A percentile compares a stretch with the other conserved stretches of the same genome.
phyloP scores from a whole-genome alignment of 2,888 invertebrate genomes.

The Leptarthrus brevirostris region DNA sequence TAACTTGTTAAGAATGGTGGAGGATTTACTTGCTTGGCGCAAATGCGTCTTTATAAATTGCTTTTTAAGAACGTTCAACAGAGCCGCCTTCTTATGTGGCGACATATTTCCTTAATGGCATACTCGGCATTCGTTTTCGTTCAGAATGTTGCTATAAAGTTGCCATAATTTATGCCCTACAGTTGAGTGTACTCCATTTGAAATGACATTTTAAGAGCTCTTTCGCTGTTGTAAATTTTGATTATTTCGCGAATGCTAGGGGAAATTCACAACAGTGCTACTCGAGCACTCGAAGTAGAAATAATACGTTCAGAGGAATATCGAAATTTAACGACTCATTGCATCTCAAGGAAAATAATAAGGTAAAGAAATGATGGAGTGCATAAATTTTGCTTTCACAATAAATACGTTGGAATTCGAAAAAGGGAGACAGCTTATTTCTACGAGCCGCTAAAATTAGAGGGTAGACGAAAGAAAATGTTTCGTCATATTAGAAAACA shows the following conservation, averaged over 20 bases:
- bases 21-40: slow-evolving; percentile 17
- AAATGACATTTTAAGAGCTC: slow-evolving; percentile 52
- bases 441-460: not conserved
- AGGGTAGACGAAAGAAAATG: not conserved
- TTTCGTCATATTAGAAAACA: not conserved
- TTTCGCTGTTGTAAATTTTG: slow-evolving; percentile 48
- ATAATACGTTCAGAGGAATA: slow-evolving; percentile 14
- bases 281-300: no score
- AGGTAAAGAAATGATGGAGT: slow-evolving; percentile 13
- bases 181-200: slow-evolving; percentile 49
- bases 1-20: slow-evolving; percentile 36
- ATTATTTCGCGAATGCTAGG: slow-evolving; percentile 47
- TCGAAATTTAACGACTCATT: slow-evolving; percentile 47
- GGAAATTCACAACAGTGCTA: no score
- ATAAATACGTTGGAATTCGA: not conserved
- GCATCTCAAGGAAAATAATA: slow-evolving; percentile 32
- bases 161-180: slow-evolving; percentile 52
- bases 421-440: not conserved
- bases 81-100: slow-evolving; percentile 52
- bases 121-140: slow-evolving; percentile 47
- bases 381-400: slow-evolving; percentile 14
- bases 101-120: slow-evolving; percentile 54
- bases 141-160: slow-evolving; percentile 52
- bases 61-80: slow-evolving; percentile 54
- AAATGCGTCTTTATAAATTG: slow-evolving; percentile 52